Percentiles rank a stretch among this genome's conserved stretches.
Evolutionary conservation across 2,888 invertebrate species (phyloP).

Genomic region (Caenorhabditis japonica): DNA sequence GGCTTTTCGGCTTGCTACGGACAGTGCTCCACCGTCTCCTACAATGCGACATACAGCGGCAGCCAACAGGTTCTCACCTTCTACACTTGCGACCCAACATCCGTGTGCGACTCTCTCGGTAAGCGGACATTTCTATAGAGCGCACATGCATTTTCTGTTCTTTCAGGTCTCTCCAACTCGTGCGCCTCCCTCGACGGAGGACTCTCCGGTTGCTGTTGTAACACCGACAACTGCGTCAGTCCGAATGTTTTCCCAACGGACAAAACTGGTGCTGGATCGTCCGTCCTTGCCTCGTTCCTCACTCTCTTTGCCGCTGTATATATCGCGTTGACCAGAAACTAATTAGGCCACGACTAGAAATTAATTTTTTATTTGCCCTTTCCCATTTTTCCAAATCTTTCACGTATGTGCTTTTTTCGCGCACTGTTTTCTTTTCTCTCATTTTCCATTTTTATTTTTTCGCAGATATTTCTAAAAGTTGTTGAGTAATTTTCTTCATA

Average conservation of each 20-base stretch:
- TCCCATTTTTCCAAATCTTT: slow-evolving; percentile 23
- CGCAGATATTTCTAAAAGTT: slow-evolving; percentile 8
- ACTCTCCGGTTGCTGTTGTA: slow-evolving; percentile 61
- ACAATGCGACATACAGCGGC: slow-evolving; percentile 40
- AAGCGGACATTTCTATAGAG: background rate
- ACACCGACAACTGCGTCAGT: slow-evolving; percentile 58
- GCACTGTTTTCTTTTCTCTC: slow-evolving; percentile 13
- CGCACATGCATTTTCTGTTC: no score
- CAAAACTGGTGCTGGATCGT: slow-evolving; percentile 30
- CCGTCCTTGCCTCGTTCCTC: slow-evolving; percentile 35
- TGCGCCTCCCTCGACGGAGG: slow-evolving; percentile 54
- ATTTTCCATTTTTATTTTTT: slow-evolving; percentile 19
- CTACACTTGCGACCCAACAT: slow-evolving; percentile 62
- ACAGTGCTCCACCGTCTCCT: slow-evolving; percentile 52
- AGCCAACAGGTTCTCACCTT: slow-evolving; percentile 29
- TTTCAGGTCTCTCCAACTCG: slow-evolving; percentile 51
- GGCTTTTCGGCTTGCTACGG: slow-evolving; percentile 50
- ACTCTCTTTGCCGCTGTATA: slow-evolving; percentile 54
- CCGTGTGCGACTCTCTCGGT: slow-evolving; percentile 54
- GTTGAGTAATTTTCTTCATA: slow-evolving; percentile 36
- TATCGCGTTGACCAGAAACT: slow-evolving; percentile 46
- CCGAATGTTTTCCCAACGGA: slow-evolving; percentile 47
- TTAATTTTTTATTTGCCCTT: no score
- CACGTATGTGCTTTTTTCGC: slow-evolving; percentile 47
- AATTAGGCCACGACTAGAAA: slow-evolving; percentile 26